Evolutionary conservation across 1,140 invertebrate genomes (phyloP).

Genomic region (Brachionus angularis): DNA sequence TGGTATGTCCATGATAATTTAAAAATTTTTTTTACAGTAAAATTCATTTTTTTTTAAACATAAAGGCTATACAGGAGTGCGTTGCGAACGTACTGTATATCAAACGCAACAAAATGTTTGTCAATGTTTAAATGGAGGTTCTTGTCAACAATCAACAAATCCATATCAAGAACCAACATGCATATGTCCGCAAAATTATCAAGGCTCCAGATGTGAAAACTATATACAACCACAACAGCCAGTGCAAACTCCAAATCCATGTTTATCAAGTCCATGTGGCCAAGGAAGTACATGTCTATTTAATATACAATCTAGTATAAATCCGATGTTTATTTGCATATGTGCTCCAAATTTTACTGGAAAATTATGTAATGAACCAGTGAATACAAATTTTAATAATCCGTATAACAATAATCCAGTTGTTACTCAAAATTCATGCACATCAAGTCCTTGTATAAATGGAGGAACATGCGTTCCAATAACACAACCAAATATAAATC

Average conservation of each 20-base stretch:
- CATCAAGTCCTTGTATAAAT: slow-evolving; percentile 73
- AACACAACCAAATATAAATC: slow-evolving; percentile 64
- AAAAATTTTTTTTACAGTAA: not conserved
- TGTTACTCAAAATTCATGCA: not conserved
- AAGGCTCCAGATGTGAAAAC: slow-evolving; percentile 10
- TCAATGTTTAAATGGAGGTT: not conserved
- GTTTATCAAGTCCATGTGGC: slow-evolving; percentile 67
- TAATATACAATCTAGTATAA: slow-evolving; percentile 20
- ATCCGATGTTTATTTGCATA: slow-evolving; percentile 29
- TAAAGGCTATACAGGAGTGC: not conserved
- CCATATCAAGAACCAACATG: not conserved
- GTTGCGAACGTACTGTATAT: no score
- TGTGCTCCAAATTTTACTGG: slow-evolving; percentile 5
- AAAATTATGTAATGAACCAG: no score
- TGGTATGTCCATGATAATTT: not conserved
- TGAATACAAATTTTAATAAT: no score
- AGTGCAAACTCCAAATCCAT: slow-evolving; percentile 45
- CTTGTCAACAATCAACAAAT: not conserved
- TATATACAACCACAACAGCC: slow-evolving; percentile 4
- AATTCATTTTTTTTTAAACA: not conserved
- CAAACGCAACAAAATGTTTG: no score
- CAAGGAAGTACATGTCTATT: slow-evolving; percentile 86
- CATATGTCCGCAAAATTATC: not conserved
- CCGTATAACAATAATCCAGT: slow-evolving; percentile 64
- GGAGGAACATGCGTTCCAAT: slow-evolving; percentile 93